Percentiles rank a stretch among this genome's conserved stretches.
Evolutionary conservation across 2,113 vertebrate species (phyloP).

Genomic region (Phaethornis superciliosus): DNA sequence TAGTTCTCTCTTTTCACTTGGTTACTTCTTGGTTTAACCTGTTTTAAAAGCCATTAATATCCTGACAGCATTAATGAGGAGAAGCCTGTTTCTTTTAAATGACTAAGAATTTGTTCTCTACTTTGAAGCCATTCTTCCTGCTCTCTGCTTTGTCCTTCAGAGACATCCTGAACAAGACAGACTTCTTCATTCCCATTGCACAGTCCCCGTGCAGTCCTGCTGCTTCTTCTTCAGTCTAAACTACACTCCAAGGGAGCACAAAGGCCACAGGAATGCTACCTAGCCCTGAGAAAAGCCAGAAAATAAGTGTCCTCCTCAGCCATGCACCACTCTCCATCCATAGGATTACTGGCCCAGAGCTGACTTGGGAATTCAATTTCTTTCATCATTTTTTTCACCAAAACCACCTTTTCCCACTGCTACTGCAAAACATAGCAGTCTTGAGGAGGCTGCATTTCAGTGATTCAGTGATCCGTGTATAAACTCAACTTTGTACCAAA

Average conservation of each 20-base stretch:
- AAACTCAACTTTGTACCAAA: conserved; percentile 7
- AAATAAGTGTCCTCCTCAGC: not conserved
- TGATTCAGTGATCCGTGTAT: not conserved
- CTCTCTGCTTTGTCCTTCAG: not conserved
- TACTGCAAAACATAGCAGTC: not conserved
- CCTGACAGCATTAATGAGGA: not conserved
- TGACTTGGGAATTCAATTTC: not conserved
- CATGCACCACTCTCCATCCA: not conserved
- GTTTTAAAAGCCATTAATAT: not conserved
- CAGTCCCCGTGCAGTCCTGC: not conserved
- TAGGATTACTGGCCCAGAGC: not conserved
- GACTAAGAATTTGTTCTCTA: not conserved
- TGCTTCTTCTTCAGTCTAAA: not conserved
- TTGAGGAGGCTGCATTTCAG: not conserved
- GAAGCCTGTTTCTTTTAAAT: not conserved
- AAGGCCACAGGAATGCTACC: not conserved
- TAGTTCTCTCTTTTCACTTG: not conserved
- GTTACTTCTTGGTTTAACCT: not conserved
- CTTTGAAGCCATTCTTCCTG: not conserved
- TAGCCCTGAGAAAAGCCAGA: not conserved
- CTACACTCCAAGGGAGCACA: not conserved
- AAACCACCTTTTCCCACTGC: not conserved
- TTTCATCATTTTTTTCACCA: not conserved
- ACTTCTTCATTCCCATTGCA: not conserved
- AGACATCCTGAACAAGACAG: not conserved